Evolutionary conservation across 2,797 vertebrate species (phyloP), one percentile per base, ranked within the genome.

Genomic region (Clamator glandarius): DNA sequence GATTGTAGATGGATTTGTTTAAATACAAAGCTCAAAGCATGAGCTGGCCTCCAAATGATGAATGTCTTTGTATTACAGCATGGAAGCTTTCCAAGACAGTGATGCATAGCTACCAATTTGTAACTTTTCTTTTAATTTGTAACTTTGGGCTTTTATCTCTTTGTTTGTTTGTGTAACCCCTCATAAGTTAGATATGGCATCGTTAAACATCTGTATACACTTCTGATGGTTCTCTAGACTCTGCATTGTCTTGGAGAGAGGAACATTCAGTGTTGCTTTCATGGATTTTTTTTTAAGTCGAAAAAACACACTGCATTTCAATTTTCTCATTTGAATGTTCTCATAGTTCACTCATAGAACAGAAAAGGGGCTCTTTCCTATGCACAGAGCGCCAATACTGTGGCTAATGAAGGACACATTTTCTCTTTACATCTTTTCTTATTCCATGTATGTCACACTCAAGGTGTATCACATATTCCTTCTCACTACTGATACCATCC

Each of bases 81-180:
- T 81, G 89, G 91, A 91, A 94, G 55, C 25, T 82, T 94, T 92
- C 93, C 93, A 93, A 91, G 91, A 86, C 82, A 85, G 62, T 90
- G 94, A 89, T 94, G 39, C 81, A 78, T 64, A 86, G 85, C 77
- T 80, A 92, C 69, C 67, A 48, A 78, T 90, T 91, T 93, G 73
- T 94, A 91, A 92, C 69, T 96, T 91, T 80, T 80, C 39, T 88
- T 85, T 61, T 86, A 21, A 93, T 92, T 88, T 92, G 55, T 93
- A 75, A 57, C 52, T 73, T 87, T 18, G 20, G 66, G 25, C 57
- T 90, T 84, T 74, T 69, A 61, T 85, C 61, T 90, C 9, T 89
- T 76, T 82, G 28, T 73, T 85, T 74, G 33, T 86, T 93, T 78
- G 33, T 67, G 24, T 80, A 70, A 63, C 33, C 14, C n/a, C 31